Evolutionary conservation across 2,888 invertebrate genomes (phyloP), one percentile per base, ranked within the genome.

Genomic region (Rotaria macrura): DNA sequence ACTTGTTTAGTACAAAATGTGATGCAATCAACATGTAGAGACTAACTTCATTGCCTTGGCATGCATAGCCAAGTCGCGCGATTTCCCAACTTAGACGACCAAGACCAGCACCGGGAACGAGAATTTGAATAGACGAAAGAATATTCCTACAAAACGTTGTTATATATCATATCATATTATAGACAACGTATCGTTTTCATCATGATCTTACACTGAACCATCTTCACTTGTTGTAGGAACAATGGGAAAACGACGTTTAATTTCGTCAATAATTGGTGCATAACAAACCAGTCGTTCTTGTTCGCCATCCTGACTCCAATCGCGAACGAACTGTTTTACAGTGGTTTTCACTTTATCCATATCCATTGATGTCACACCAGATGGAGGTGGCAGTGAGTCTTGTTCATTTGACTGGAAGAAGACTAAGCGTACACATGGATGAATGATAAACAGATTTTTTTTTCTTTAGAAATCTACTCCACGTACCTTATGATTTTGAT

Each of bases 31-130:
- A 92, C 98, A 99, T 99, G 91, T 96, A 97, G 65, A 97, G 93
- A 49, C 96, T 96, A 92, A 96, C 97, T 92, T 99, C 99, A 90
- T 99, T 99, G 87, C 97, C 99, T 91, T 97, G 96, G 89, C 97
- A 97, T 20, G 93, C 93, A 92, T 94, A 99, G 1, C 97, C 97
- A 34, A 94, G 92, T 86, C 93, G 93, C 0, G 97, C 96, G 52
- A 99, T 93, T 92, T 99, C 98, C 92, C 94, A 97, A 0, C 96
- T 95, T 2, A 99, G 92, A 87, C 99, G 92, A 0, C 97, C 97
- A 10, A 98, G 92, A 0, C 98, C 98, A n/a, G 97, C 96, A 4
- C 98, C 98, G 17, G 98, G 98, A 29, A 98, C 96, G 87, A 98
- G 91, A 85, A 97, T 93, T 88, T 93, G 93, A 34, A 96, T 92